Base-by-base conservation (phyloP, 2,888 invertebrate species). In the Cephus pulcher region DNA sequence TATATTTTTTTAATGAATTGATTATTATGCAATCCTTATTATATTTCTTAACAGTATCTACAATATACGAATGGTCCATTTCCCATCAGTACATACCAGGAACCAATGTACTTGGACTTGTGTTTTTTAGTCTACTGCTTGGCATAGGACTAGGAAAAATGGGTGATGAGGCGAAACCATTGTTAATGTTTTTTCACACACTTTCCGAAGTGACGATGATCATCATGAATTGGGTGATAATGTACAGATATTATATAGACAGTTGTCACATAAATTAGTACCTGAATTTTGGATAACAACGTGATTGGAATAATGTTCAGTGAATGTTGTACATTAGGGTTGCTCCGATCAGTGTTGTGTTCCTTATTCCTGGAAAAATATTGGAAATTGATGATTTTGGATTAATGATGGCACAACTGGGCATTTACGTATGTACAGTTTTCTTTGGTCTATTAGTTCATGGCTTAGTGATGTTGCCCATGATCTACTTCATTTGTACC, bases 181-280 rank as follows among this genome's bases (percentile, higher is more conserved):
- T 99, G 78, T 94, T 96, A 84, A 93, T 95, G 79, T 97, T 99
- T 92, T 98, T 98, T 92, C 94, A 95, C 80, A 93, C 95, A 1
- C 92, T 99, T 33, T 96, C 97, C 37, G 97, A 98, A 88, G 96
- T 97, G 35, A 97, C 97, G 94, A 98, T 98, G 98, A 95, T 95
- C 78, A 97, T 99, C 84, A 98, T 99, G 84, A 95, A 96, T 82
- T 96, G 97, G 95, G 97, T 98, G 84, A 98, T 99, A 91, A 98
- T 97, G 98, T 97, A 91, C 71, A 32, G 34, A 12, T 12, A 32
- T 71, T 71, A 12, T 71, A 32, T 71, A 56, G 23, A 56, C 56
- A 23, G 23, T 56, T 56, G 56, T 56, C 9, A 9, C 32, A 32
- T 11, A 71, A 71, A 32, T 33, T 2, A 15, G 9, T 23, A 9